Conservation (phyloP, 2,113 vertebrate genomes). For the human (Homo sapiens) region DNA sequence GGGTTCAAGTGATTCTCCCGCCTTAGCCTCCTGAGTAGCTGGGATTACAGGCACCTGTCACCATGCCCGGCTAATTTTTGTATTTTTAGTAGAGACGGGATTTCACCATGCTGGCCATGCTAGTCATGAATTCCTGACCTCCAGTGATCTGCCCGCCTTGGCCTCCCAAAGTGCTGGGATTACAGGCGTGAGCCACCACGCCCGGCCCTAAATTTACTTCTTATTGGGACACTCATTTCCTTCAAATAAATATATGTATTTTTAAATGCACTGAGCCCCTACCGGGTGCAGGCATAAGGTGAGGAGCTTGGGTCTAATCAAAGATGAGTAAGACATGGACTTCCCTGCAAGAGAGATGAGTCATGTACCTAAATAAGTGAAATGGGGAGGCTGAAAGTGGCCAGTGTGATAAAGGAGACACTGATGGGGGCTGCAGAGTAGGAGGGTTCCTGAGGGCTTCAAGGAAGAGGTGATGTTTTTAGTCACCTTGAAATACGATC, state of each 20-base stretch:
- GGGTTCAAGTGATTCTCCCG: no score
- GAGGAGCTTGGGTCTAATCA: constrained; percentile 28
- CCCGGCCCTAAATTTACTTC: neutral
- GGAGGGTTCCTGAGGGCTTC: neutral
- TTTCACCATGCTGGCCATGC: no score
- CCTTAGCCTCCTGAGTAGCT: no score
- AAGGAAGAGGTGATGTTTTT: neutral
- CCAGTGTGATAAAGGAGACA: rapidly evolving
- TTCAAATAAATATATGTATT: constrained; percentile 12
- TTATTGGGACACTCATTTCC: constrained; percentile 39
- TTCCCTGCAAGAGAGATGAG: constrained; percentile 36
- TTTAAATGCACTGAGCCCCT: neutral
- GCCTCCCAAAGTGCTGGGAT: no score
- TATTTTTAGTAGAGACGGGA: no score
- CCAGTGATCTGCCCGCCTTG: no score
- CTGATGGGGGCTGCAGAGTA: neutral
- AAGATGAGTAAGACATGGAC: neutral
- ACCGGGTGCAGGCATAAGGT: neutral
- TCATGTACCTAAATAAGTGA: neutral
- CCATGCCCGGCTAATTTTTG: no score
- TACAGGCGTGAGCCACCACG: no score
- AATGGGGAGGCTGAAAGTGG: neutral
- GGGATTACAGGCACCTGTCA: no score
- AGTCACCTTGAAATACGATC: neutral
- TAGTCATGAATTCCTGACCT: no score